Evolutionary conservation across 2,113 vertebrate genomes (phyloP).

Genomic region (Cyprinodon brontotheroides): DNA sequence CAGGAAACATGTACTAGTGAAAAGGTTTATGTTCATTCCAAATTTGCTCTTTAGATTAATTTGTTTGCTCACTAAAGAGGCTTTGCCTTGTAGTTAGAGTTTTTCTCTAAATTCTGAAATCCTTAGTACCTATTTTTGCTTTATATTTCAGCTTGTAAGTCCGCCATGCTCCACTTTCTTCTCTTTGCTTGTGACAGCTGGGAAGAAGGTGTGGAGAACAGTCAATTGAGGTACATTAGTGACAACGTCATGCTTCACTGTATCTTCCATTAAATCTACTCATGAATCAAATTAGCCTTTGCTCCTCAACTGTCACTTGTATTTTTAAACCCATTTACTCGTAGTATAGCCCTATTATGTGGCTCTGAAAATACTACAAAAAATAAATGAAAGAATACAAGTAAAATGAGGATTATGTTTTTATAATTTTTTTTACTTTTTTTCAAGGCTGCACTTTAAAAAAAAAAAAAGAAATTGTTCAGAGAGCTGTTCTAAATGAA

Average conservation of each 20-base stretch:
- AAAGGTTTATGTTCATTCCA: slow-evolving; percentile 47
- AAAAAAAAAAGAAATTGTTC: too few species aligned
- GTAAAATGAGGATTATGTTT: slow-evolving; percentile 22
- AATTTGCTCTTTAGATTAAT: background rate
- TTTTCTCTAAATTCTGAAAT: background rate
- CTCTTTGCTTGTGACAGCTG: slow-evolving; percentile 61
- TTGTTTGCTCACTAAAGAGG: slow-evolving; percentile 35
- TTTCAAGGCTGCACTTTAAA: too few species aligned
- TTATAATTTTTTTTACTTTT: too few species aligned
- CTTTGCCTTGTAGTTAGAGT: slow-evolving; percentile 4
- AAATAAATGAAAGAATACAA: slow-evolving; percentile 57
- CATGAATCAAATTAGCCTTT: slow-evolving; percentile 80
- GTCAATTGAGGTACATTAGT: slow-evolving; percentile 62
- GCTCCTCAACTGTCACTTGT: slow-evolving; percentile 43
- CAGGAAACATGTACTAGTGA: slow-evolving; percentile 3
- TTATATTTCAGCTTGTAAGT: slow-evolving; percentile 20
- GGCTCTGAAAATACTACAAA: slow-evolving; percentile 41
- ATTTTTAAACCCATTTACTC: slow-evolving; percentile 34
- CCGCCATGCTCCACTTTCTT: slow-evolving; percentile 6
- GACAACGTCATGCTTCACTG: slow-evolving; percentile 69
- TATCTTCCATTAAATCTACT: slow-evolving; percentile 78
- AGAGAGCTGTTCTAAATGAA: too few species aligned
- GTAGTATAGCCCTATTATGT: background rate
- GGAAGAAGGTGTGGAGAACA: slow-evolving; percentile 54
- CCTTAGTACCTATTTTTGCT: background rate